Evolutionary conservation across 2,888 invertebrate species (phyloP), one percentile per base, ranked within the genome.

Genomic region (Drosophila bunnanda): DNA sequence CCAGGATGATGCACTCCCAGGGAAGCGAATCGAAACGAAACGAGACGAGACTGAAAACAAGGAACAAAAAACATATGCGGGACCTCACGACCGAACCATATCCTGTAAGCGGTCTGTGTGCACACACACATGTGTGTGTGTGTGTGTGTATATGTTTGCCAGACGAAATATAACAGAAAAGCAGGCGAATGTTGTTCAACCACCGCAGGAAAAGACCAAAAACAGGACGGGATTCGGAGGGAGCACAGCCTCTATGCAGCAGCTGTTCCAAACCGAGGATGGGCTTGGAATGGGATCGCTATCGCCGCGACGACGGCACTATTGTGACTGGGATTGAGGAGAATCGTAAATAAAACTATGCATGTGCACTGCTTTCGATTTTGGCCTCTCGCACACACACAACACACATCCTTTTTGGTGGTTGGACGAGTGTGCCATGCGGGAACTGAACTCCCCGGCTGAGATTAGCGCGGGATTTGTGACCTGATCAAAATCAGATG

Each of bases 241-340:
- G 44, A 32, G 28, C 34, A 15, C 67, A 77, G 67, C 66, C 72
- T 39, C 82, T 73, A n/a, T n/a, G 38, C 48, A 86, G 87, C 82
- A 80, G 88, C 86, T 88, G 86, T 88, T 85, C 72, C 46, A 86
- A 84, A 87, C 77, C 80, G 77, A 83, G 83, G 89, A 88, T 77
- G 88, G 88, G 69, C 43, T 36, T 43, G 32, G 22, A 28, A 39
- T 54, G 54, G 46, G 39, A 46, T 55, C 28, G 57, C 44, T 46
- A 57, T 39, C 25, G 36, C 22, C 0, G 46, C 28, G 6, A n/a
- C 46, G 28, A 25, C 3, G n/a, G 28, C 44, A 13, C 17, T 32
- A 39, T 41, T 57, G 58, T 59, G 34, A 54, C 17, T 30, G 30
- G 32, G 38, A 57, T 22, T 39, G 67, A 41, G 67, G 48, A 38